Conservation (phyloP, 2,888 invertebrate genomes). For the Drosophila trichaetosa region DNA sequence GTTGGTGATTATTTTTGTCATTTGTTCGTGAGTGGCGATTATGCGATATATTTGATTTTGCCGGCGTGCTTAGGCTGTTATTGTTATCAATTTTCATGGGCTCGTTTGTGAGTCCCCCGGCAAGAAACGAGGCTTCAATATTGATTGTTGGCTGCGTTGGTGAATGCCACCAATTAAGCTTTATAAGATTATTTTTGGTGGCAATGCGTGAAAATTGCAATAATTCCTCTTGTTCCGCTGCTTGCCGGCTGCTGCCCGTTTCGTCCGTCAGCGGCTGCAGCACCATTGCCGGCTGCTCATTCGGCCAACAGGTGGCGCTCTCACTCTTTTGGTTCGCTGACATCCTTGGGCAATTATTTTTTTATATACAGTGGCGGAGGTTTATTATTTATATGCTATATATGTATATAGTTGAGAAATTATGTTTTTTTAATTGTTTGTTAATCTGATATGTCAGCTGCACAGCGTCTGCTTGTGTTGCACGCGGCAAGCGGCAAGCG, state of each 20-base stretch:
- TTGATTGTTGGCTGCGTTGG: constrained; percentile 49
- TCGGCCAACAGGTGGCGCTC: constrained; percentile 4
- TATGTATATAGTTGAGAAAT: background rate
- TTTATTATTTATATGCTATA: background rate
- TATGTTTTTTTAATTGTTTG: background rate
- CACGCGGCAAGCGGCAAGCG: constrained; percentile 1
- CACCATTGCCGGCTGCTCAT: constrained; percentile 21
- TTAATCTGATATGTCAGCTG: constrained; percentile 54
- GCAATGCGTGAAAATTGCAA: constrained; percentile 52
- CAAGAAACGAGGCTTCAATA: constrained; percentile 23
- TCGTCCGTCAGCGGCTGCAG: constrained; percentile 40
- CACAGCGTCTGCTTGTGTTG: constrained; percentile 16
- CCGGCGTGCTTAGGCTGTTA: constrained; percentile 44
- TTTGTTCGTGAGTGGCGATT: background rate
- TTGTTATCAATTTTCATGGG: constrained; percentile 48
- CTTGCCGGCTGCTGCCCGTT: constrained; percentile 6
- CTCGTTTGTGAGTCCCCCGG: background rate
- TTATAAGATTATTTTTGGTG: constrained; percentile 73
- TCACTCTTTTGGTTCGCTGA: constrained; percentile 20
- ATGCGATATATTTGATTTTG: constrained; percentile 28
- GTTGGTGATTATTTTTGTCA: constrained; percentile 3
- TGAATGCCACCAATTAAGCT: constrained; percentile 81
- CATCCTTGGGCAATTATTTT: constrained; percentile 20
- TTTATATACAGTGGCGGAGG: background rate
- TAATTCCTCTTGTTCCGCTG: constrained; percentile 4